Percentiles rank a stretch among this genome's conserved stretches.
Conservation (phyloP, 1,140 invertebrate species). For the Drosophila tani region DNA sequence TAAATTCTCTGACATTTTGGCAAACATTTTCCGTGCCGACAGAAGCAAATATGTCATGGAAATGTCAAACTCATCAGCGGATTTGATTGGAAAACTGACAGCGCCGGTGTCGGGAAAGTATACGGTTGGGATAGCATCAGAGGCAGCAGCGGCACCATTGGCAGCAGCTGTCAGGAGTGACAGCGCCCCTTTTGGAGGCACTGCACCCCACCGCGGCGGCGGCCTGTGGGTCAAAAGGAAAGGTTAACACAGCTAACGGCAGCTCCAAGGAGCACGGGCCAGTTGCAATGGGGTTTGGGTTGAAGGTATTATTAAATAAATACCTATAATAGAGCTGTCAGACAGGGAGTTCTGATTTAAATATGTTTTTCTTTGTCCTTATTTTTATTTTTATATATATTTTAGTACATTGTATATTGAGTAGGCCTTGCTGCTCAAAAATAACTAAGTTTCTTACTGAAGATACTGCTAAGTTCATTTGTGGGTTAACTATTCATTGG, state of each 20-base stretch:
- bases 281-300: background rate
- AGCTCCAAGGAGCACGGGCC: background rate
- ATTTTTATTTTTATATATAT: background rate
- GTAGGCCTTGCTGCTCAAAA: too few relatives aligned
- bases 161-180: slow-evolving; percentile 48
- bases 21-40: slow-evolving; percentile 79
- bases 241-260: slow-evolving; percentile 18
- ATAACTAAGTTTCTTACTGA: background rate
- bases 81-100: slow-evolving; percentile 80
- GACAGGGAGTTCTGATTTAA: background rate
- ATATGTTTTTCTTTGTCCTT: too few relatives aligned
- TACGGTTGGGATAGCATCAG: slow-evolving; percentile 11
- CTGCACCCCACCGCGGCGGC: background rate
- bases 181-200: slow-evolving; percentile 36
- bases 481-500: background rate
- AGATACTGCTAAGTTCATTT: background rate
- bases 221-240: slow-evolving; percentile 32
- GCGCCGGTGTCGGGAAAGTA: slow-evolving; percentile 27
- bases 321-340: slow-evolving; percentile 15
- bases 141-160: slow-evolving; percentile 17
- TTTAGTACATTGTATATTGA: rapidly evolving
- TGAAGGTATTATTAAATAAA: background rate
- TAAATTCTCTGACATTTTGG: slow-evolving; percentile 82
- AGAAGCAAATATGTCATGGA: slow-evolving; percentile 79
- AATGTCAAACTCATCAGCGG: slow-evolving; percentile 80